Percentiles rank a stretch among this genome's conserved stretches.
These are phyloP conservation scores for Neuroterus valhalla DNA, from an alignment of 1,140 invertebrate genomes.

Conservation along the genomic window DNA sequence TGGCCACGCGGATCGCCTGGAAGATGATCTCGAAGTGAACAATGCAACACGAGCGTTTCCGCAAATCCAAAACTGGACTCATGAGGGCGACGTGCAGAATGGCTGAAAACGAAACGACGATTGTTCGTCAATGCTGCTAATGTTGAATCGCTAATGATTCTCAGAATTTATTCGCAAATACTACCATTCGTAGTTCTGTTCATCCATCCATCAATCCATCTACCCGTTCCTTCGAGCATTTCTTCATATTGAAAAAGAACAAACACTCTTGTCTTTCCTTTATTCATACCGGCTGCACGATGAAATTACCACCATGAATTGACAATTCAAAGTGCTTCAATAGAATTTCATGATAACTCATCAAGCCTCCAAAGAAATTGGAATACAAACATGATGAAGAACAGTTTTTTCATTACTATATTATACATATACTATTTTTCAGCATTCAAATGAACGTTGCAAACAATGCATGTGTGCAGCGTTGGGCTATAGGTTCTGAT, in stretches of 20 bases:
- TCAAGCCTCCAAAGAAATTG: too few relatives aligned
- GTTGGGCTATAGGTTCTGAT: too few relatives aligned
- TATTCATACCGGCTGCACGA: neutral
- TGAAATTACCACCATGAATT: conserved; percentile 43
- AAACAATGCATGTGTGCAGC: too few relatives aligned
- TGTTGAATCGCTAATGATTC: conserved; percentile 51
- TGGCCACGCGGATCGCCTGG: conserved; percentile 6
- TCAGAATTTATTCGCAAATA: conserved; percentile 53
- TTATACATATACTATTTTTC: too few relatives aligned
- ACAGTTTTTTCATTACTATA: too few relatives aligned
- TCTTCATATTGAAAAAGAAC: neutral
- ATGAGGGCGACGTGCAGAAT: conserved; percentile 13
- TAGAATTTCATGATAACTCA: too few relatives aligned
- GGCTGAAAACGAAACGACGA: conserved; percentile 37
- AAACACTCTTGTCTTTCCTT: neutral
- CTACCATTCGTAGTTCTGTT: neutral
- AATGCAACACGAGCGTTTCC: conserved; percentile 6
- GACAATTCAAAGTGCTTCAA: conserved; percentile 27
- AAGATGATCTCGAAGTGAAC: conserved; percentile 4
- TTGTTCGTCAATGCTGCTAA: conserved; percentile 44
- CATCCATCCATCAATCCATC: conserved; percentile 11
- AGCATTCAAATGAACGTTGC: too few relatives aligned
- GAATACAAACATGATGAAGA: too few relatives aligned
- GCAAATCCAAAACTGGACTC: conserved; percentile 3
- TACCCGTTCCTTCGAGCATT: neutral